Base-by-base conservation (phyloP, 2,113 vertebrate species). In the Leucoraja erinaceus region DNA sequence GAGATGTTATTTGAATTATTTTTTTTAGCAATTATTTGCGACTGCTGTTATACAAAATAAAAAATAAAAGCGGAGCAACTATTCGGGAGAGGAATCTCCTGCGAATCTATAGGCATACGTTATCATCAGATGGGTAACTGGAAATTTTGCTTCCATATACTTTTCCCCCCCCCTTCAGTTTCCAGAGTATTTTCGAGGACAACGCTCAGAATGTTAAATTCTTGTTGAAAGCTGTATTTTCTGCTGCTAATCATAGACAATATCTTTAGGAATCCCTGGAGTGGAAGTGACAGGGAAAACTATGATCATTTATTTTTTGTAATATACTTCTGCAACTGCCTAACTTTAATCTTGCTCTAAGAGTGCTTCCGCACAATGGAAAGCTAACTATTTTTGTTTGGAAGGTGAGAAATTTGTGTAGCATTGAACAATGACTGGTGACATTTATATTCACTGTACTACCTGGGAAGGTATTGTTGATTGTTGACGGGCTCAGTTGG, bases 1-100 rank as follows among this genome's bases (percentile, higher is more conserved):
- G 9, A 47, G 70, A 91, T 72, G 38, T 91, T 91, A 91, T 91
- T 91, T 72, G 68, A 91, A 11, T 47, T 47, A n/a, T n/a, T 47
- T 47, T 47, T 12, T 66, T 91, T 91, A 25, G 47, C 14, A 66
- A 70, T 38, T 38, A 91, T 70, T 70, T 70, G 22, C 33, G 70
- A 8, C 8, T 47, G 6, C 18, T 70, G 83, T 86, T 6, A 20
- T 72, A 47, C 88, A 22, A 72, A 38, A 47, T 47, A 47, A 47
- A 47, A 47, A 70, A 70, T 90, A 90, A 22, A 91, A 70, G 88
- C 6, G 83, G n/a, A 86, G 54, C 10, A 84, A 25, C 61, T 14
- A 47, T 11, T 5, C 6, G 31, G 31, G 88, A n/a, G 33, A 91
- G 61, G 88, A 91, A 72, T 31, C 38, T 14, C 8, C 33, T 14